Evolutionary conservation across 2,888 invertebrate genomes (phyloP), one percentile per base, ranked within the genome.

Genomic region (Brachypterus glaber): DNA sequence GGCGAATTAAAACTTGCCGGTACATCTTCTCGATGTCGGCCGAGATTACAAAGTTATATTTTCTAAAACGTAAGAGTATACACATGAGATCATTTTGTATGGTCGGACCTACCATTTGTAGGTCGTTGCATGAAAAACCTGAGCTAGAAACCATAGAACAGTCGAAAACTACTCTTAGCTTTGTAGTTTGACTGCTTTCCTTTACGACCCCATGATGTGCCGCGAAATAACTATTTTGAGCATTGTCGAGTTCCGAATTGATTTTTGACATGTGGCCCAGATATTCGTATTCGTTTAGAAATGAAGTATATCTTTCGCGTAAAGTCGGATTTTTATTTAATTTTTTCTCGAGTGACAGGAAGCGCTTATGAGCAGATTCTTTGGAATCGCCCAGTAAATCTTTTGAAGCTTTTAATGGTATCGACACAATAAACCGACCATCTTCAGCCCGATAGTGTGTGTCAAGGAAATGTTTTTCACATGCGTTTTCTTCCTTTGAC

Each of bases 11-110:
- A 7, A 39, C 33, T 35, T 37, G 38, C 3, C 46, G 21, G 33
- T 40, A 45, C 41, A 46, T 46, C 24, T 41, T 44, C 12, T 30
- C 30, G 9, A 46, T 39, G 32, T 46, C 43, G 7, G 32, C 40
- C 12, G 35, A 33, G 17, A 41, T 30, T 12, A 45, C 48, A 35
- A 37, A 37, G 41, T 30, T 41, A 30, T 40, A 25, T 13, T 15
- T 36, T 33, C 35, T 21, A 37, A 40, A 41, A n/a, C 33, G 8
- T 14, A 37, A 25, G 7, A 44, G 3, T 13, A 44, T 35, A 1
- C 38, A 25, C 13, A 41, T 35, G 3, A 41, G n/a, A 15, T 43
- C 39, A 9, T 30, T 16, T 34, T 46, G 46, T 17, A 44, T 24
- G 4, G 32, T 33, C 9, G 41, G 46, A 11, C 41, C 43, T n/a